Evolutionary conservation across 2,113 vertebrate genomes (phyloP).

Genomic region (Alligator sinensis): DNA sequence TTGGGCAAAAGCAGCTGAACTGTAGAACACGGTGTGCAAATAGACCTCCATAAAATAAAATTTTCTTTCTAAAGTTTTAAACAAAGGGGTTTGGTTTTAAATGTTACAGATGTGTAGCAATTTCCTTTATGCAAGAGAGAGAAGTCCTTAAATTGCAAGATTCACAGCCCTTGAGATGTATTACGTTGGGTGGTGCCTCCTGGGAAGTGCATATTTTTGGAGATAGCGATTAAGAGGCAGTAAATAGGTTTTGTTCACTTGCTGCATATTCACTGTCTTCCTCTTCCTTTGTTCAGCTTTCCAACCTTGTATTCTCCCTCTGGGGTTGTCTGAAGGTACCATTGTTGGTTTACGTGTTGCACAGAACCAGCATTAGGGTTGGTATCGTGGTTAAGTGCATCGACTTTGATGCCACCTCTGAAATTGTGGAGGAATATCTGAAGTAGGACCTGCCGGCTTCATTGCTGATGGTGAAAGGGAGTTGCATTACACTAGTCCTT

Average conservation of each 20-base stretch:
- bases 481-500: not conserved
- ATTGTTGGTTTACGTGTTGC: not conserved
- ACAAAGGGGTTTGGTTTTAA: not conserved
- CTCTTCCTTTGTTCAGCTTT: accelerated
- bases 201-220: slow-evolving; percentile 33
- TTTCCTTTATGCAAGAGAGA: slow-evolving; percentile 45
- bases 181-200: slow-evolving; percentile 52
- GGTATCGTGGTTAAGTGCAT: not conserved
- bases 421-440: not conserved
- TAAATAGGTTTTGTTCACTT: not conserved
- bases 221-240: not conserved
- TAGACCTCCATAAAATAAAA: slow-evolving; percentile 5
- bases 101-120: slow-evolving; percentile 1
- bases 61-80: not conserved
- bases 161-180: too few relatives aligned
- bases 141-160: slow-evolving; percentile 45
- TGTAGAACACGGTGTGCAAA: slow-evolving; percentile 18
- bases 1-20: not conserved
- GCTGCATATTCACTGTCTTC: not conserved
- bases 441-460: too few relatives aligned
- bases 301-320: not conserved
- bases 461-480: not conserved
- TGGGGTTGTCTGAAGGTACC: not conserved
- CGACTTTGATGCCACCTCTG: not conserved
- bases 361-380: not conserved